Base-by-base conservation (phyloP, 2,888 invertebrate species). In the Drosophila infuscata region DNA sequence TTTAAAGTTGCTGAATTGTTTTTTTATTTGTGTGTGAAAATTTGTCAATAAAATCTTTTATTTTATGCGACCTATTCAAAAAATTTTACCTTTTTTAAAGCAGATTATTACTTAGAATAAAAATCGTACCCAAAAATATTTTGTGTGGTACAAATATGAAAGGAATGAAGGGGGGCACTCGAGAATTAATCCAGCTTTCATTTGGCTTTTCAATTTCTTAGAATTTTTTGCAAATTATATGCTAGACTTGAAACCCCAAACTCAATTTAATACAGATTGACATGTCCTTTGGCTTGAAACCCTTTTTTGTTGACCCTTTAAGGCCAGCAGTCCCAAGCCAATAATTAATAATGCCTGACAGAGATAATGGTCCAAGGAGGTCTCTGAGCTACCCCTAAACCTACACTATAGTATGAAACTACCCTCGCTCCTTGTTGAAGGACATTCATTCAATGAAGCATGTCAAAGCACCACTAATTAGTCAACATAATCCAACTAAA, bases 401-500 rank as follows among this genome's bases (percentile, higher is more conserved):
- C 7, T 25, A 51, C 32, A 17, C 46, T 36, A 36, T 54, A 36
- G 36, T 12, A 30, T n/a, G 8, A 7, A 38, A 43, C 41, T n/a
- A 43, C 30, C 29, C 29, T 9, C 9, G 41, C 7, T 20, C 20
- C 12, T 11, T 11, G 15, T n/a, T 36, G 15, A 46, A 51, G 56
- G 46, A 41, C 36, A 64, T 61, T 70, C 61, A 36, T 62, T 43
- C 76, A 86, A 79, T 83, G 76, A 74, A 83, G 81, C 81, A 71
- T 71, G 61, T 70, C 73, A 68, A 73, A 69, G 60, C 76, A 79
- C 71, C 81, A 70, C 83, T 81, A 83, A 86, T 83, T 86, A 83
- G 83, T 83, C 83, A 86, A 83, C 79, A 86, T 83, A 83, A 86
- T 81, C 83, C 83, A 58, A 49, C 66, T 78, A 64, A 70, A 63